Evolutionary conservation across 2,797 vertebrate species (phyloP).

Genomic region (Calcarius lapponicus): DNA sequence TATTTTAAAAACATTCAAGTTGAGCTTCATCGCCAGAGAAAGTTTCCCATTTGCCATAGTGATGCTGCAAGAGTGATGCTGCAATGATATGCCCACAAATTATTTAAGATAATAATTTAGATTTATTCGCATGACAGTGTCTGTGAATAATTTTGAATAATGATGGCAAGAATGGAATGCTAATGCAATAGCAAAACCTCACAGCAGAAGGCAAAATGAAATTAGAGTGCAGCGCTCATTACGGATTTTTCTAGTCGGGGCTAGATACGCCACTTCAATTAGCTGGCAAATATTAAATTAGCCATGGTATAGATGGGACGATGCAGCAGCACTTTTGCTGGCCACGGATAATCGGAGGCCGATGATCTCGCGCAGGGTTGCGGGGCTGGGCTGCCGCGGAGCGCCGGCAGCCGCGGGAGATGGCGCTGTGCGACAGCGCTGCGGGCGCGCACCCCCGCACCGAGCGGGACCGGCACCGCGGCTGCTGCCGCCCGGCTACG

Average conservation of each 20-base stretch:
- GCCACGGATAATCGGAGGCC: background rate
- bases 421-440: conserved; percentile 56
- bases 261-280: background rate
- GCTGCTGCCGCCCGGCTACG: background rate
- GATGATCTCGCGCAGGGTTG: accelerated
- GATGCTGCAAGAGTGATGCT: background rate
- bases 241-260: background rate
- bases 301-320: background rate
- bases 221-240: background rate
- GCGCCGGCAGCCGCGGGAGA: background rate
- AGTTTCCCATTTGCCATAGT: background rate
- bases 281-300: background rate
- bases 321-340: background rate
- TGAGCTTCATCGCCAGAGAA: background rate
- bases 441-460: background rate
- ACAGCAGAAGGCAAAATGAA: background rate
- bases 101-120: background rate
- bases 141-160: conserved; percentile 18
- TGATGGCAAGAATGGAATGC: background rate
- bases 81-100: background rate
- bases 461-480: too few species aligned
- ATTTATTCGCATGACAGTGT: background rate
- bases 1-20: background rate
- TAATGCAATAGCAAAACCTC: background rate
- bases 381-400: background rate